Conservation (phyloP, 2,797 vertebrate species). For the Clarias laeviceps region DNA sequence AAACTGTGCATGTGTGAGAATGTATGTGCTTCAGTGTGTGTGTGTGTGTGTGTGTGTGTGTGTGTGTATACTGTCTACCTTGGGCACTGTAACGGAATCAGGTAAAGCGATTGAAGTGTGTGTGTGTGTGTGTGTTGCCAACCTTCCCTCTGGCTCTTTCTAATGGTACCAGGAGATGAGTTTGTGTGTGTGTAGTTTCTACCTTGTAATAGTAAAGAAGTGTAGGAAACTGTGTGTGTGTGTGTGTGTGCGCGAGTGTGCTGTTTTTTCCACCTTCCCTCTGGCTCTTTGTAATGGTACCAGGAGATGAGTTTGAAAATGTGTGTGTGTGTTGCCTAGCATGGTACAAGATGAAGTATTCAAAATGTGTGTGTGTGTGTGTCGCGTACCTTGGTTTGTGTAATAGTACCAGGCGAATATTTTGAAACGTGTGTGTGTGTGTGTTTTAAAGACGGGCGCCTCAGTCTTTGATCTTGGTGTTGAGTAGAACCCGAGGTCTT, state of each 20-base stretch:
- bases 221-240: neutral
- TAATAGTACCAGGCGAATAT: neutral
- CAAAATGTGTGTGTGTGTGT: neutral
- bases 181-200: neutral
- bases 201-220: neutral
- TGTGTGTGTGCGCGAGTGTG: neutral
- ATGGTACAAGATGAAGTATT: neutral
- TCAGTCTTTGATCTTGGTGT: conserved; percentile 41
- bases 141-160: neutral
- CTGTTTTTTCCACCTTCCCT: neutral
- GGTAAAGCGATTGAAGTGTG: no score
- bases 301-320: neutral
- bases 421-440: neutral
- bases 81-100: no score
- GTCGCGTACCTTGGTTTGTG: neutral
- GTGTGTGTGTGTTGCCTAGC: neutral
- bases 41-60: neutral
- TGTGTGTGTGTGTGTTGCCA: neutral
- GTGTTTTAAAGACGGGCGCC: neutral
- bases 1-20: no score
- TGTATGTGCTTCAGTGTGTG: neutral
- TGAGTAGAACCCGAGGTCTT: conserved; percentile 10
- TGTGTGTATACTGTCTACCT: neutral
- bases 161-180: neutral
- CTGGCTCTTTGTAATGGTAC: neutral